phyloP scores from a whole-genome alignment of 2,888 invertebrate species.

The Hetaerina titia region DNA sequence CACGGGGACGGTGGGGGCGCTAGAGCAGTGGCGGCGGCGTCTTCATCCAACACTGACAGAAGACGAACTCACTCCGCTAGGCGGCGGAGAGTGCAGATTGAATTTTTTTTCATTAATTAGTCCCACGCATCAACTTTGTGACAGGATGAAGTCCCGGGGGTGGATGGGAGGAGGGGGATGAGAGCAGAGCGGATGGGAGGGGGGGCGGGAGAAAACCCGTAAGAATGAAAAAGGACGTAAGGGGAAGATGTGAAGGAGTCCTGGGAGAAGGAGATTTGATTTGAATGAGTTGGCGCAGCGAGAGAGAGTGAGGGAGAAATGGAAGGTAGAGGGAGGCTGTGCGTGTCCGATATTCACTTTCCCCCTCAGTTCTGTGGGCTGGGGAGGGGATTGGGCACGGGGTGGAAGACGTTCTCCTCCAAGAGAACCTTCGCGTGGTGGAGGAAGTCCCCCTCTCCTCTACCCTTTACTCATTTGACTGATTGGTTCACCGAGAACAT shows the following conservation, averaged over 20 bases:
- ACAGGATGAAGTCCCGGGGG: slow-evolving; percentile 46
- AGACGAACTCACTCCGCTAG: slow-evolving; percentile 36
- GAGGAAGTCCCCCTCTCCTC: background rate
- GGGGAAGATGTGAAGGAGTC: background rate
- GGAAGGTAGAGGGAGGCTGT: background rate
- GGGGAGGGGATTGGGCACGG: background rate
- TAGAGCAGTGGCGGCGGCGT: slow-evolving; percentile 26
- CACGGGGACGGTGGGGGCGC: too few species aligned
- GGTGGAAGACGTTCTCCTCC: too few species aligned
- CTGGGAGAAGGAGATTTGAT: background rate
- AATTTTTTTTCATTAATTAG: slow-evolving; percentile 64
- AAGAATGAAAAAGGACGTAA: background rate
- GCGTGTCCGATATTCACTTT: background rate
- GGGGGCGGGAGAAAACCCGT: background rate
- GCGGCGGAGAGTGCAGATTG: slow-evolving; percentile 37
- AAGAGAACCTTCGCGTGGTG: background rate
- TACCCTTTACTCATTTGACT: background rate
- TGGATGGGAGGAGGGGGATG: background rate
- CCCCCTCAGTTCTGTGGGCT: background rate
- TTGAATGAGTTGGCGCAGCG: background rate
- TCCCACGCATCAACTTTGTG: slow-evolving; percentile 54
- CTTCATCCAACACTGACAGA: slow-evolving; percentile 64
- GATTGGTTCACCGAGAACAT: background rate
- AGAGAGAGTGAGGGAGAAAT: background rate
- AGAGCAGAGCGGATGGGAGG: background rate